These are phyloP conservation scores for Ricordea florida DNA, from an alignment of 92 coral and sea anemone species.

Conservation along the genomic window DNA sequence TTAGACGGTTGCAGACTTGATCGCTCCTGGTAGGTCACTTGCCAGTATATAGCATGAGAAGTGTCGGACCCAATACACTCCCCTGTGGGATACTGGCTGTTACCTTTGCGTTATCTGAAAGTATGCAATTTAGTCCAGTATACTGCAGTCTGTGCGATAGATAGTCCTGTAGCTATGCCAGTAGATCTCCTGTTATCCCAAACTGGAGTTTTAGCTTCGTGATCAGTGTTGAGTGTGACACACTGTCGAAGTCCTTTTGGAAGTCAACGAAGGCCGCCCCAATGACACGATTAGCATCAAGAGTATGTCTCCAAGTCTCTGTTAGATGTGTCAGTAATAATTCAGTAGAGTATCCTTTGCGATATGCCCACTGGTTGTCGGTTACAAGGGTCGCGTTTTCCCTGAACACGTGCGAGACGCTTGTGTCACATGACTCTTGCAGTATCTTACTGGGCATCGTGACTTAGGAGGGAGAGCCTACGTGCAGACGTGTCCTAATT, in stretches of 20 bases:
- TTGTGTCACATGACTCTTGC: neutral
- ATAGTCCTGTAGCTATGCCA: neutral
- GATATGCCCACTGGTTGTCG: slow-evolving; percentile 29
- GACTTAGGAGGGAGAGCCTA: neutral
- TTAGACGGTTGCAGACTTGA: neutral
- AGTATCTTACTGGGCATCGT: neutral
- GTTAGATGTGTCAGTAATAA: slow-evolving; percentile 20
- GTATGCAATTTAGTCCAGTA: neutral
- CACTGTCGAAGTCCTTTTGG: neutral
- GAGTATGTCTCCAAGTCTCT: slow-evolving; percentile 33
- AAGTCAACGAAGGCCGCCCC: slow-evolving; percentile 16
- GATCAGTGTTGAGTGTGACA: neutral
- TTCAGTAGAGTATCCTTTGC: slow-evolving; percentile 46
- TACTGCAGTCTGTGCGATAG: neutral
- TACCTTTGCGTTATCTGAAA: neutral
- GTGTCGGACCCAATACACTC: slow-evolving; percentile 14
- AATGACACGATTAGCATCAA: slow-evolving; percentile 18
- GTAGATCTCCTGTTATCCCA: neutral
- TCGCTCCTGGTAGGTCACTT: slow-evolving; percentile 1
- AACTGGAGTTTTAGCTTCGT: neutral
- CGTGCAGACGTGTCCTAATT: no score
- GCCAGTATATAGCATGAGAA: neutral
- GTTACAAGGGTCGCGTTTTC: neutral
- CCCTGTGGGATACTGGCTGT: slow-evolving; percentile 13
- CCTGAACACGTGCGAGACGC: neutral